Evolutionary conservation across 64 coral and sea anemone species (phyloP).

Genomic region (Porites lutea): DNA sequence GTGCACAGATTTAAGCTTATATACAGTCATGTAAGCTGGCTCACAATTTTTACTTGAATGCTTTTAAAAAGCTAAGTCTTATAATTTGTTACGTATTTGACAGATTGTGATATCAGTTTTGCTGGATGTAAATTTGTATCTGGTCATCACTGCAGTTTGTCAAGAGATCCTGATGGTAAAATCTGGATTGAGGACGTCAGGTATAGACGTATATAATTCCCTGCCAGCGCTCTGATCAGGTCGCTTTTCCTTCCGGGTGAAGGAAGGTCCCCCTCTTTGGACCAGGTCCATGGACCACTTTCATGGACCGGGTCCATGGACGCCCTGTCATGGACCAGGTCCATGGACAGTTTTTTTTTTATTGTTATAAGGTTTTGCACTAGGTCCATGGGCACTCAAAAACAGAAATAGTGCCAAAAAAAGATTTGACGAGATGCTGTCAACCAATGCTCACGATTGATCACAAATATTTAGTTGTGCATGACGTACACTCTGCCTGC

Average conservation of each 20-base stretch:
- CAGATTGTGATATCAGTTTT: constrained; percentile 67
- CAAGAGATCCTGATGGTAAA: constrained; percentile 44
- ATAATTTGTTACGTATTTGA: neutral
- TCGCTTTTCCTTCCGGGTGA: neutral
- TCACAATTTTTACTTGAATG: neutral
- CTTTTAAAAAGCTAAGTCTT: neutral
- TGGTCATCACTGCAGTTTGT: constrained; percentile 50
- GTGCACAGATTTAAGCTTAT: neutral
- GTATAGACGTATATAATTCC: neutral
- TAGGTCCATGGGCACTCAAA: too few species aligned
- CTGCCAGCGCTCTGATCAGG: neutral
- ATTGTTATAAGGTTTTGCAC: too few species aligned
- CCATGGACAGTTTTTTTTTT: neutral
- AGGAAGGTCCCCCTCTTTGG: too few species aligned
- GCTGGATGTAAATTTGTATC: constrained; percentile 61
- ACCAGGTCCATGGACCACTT: too few species aligned
- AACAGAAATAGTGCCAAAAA: too few species aligned
- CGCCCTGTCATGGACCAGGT: too few species aligned
- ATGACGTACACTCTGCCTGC: too few species aligned
- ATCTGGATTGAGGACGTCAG: constrained; percentile 58
- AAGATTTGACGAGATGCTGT: too few species aligned
- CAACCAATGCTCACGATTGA: too few species aligned
- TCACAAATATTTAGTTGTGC: too few species aligned
- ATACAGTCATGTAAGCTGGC: neutral
- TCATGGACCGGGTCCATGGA: too few species aligned